A percentile compares a stretch with the other conserved stretches of the same genome.
Conservation (phyloP, 2,888 invertebrate species). For the Chironomus riparius region DNA sequence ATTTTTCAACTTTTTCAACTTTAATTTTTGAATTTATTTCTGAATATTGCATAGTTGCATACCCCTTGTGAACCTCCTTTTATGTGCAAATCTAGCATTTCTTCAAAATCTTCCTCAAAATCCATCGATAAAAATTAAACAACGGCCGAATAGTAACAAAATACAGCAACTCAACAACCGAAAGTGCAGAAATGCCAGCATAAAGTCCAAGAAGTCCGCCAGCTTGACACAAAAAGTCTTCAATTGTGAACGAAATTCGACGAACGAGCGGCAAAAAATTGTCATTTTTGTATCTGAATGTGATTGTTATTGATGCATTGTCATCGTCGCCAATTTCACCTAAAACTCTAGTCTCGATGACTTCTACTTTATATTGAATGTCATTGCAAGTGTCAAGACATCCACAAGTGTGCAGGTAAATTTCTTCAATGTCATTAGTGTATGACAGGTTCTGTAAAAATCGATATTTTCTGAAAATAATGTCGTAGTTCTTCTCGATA, state of each 20-base stretch:
- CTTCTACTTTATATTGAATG: background rate
- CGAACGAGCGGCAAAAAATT: background rate
- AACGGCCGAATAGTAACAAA: background rate
- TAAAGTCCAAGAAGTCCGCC: background rate
- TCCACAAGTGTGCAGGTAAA: background rate
- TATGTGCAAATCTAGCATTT: too few relatives aligned
- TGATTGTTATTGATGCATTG: background rate
- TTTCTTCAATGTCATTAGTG: background rate
- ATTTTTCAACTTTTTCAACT: too few relatives aligned
- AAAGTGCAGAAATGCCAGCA: background rate
- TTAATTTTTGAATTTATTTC: too few relatives aligned
- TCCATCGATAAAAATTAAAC: background rate
- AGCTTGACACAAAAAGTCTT: background rate
- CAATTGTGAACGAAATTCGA: background rate
- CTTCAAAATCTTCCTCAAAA: background rate
- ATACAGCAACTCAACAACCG: background rate
- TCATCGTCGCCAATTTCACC: background rate
- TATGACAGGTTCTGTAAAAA: background rate
- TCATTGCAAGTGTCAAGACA: background rate
- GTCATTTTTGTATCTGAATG: background rate
- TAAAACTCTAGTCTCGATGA: background rate
- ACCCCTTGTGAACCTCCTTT: too few relatives aligned
- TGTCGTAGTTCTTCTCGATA: background rate
- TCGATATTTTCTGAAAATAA: background rate
- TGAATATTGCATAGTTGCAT: too few relatives aligned